These are phyloP conservation scores for Haliaeetus leucogaster DNA, from an alignment of 2,113 vertebrate species.

Conservation along the genomic window DNA sequence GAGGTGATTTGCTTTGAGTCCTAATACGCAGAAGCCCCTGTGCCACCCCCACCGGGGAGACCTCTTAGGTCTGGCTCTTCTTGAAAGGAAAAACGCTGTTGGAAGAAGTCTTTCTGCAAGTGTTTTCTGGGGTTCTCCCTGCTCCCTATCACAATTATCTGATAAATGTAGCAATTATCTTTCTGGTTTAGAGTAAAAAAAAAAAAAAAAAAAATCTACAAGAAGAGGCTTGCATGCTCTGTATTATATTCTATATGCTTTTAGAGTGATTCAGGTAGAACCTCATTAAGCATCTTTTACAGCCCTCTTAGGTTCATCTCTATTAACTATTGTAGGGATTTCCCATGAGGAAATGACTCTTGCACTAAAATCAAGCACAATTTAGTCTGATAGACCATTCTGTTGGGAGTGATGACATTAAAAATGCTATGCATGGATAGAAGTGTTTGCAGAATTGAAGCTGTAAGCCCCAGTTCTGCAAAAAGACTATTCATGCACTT, in stretches of 20 bases:
- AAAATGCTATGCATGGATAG: neutral
- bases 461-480: neutral
- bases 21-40: too few species aligned
- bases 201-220: neutral
- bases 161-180: neutral
- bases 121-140: neutral
- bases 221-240: neutral
- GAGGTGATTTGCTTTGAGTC: neutral
- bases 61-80: neutral
- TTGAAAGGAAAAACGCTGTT: neutral
- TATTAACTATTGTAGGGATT: neutral
- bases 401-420: accelerated
- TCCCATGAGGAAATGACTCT: neutral
- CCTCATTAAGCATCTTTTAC: neutral
- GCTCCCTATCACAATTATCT: neutral
- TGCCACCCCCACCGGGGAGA: neutral
- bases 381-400: neutral
- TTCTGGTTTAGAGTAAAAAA: neutral
- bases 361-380: neutral
- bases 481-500: neutral
- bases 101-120: neutral
- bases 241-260: neutral
- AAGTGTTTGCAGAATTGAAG: neutral
- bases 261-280: neutral
- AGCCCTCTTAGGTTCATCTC: neutral